These are phyloP conservation scores for Rhabdomys dilectus DNA, from an alignment of 2,113 vertebrate species.

Conservation along the genomic window DNA sequence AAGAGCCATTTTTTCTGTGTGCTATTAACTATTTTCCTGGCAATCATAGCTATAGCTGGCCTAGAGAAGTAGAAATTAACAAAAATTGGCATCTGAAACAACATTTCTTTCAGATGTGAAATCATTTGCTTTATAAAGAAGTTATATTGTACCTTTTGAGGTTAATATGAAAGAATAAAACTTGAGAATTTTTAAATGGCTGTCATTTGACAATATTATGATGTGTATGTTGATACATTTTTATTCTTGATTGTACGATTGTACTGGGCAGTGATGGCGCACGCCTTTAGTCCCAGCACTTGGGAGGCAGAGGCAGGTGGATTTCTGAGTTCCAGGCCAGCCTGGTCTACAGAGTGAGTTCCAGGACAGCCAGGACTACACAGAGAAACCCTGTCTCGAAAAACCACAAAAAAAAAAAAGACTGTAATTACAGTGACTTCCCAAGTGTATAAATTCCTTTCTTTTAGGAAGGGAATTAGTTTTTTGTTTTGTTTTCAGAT, in stretches of 20 bases:
- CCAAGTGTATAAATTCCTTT: constrained; percentile 28
- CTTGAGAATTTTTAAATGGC: constrained; percentile 55
- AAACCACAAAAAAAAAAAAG: no score
- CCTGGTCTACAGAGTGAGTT: no score
- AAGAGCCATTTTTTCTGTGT: constrained; percentile 35
- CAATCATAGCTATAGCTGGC: background rate
- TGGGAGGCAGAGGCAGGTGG: no score
- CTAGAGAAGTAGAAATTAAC: constrained; percentile 41
- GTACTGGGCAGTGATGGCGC: no score
- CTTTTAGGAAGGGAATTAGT: background rate
- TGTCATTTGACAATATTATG: constrained; percentile 57
- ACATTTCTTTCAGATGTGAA: constrained; percentile 31
- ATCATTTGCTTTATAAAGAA: constrained; percentile 42
- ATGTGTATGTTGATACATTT: background rate
- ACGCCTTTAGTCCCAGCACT: no score
- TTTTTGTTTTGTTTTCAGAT: constrained; percentile 2
- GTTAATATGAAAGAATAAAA: constrained; percentile 50
- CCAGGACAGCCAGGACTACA: no score
- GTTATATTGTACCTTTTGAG: background rate
- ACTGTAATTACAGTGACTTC: constrained; percentile 4
- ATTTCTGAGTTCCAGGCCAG: no score
- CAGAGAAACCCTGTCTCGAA: no score
- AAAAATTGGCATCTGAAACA: constrained; percentile 26
- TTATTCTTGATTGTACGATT: no score
- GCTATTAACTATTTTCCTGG: constrained; percentile 34